A percentile compares a stretch with the other conserved stretches of the same genome.
phyloP scores from a whole-genome alignment of 2,113 vertebrate species.

The Gymnobelideus leadbeateri region DNA sequence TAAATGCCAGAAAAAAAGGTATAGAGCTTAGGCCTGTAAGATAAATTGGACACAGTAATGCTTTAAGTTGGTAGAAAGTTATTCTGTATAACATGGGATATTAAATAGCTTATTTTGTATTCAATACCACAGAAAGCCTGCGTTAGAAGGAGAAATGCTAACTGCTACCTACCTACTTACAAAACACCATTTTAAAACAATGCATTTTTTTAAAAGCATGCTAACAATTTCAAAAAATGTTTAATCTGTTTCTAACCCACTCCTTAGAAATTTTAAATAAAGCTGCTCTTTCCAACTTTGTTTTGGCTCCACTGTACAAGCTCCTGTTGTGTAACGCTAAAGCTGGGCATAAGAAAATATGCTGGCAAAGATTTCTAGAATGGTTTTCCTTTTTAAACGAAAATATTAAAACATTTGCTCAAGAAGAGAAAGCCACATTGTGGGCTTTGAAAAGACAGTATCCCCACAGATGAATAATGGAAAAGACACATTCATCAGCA shows the following conservation, averaged over 20 bases:
- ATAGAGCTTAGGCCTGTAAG: background rate
- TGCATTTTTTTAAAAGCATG: background rate
- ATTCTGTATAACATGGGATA: background rate
- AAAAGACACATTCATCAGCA: constrained; percentile 3
- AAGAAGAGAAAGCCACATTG: background rate
- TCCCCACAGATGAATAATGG: background rate
- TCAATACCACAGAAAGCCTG: background rate
- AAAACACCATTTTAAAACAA: constrained; percentile 7
- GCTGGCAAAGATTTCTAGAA: background rate
- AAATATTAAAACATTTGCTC: constrained; percentile 20
- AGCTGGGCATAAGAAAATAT: rapidly evolving
- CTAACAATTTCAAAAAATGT: background rate
- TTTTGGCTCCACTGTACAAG: background rate
- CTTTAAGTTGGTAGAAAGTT: background rate
- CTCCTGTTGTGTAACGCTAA: background rate
- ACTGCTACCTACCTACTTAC: background rate
- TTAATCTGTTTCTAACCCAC: background rate
- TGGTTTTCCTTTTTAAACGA: constrained; percentile 46
- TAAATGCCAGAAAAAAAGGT: background rate
- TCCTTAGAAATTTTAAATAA: background rate
- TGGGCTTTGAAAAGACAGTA: background rate
- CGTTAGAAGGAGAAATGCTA: background rate
- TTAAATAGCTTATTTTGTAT: background rate
- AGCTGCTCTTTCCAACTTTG: background rate
- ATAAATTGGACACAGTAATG: background rate